phyloP scores from a whole-genome alignment of 2,113 vertebrate genomes.

The Alethe castanea region DNA sequence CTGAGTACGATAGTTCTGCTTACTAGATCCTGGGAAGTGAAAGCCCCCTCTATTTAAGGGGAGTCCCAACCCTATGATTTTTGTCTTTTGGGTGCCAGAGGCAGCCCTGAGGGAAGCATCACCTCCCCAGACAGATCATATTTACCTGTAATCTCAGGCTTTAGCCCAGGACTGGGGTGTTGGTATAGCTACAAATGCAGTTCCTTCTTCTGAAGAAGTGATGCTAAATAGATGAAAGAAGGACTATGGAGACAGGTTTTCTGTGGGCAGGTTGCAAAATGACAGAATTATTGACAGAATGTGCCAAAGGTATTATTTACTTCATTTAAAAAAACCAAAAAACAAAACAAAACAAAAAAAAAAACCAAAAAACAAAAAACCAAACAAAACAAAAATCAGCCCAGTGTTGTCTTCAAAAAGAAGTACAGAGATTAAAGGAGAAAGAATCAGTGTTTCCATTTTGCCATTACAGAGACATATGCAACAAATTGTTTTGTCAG shows the following conservation, averaged over 20 bases:
- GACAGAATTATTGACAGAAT: conserved; percentile 1
- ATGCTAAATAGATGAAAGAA: conserved; percentile 1
- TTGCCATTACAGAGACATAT: background rate
- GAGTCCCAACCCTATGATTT: background rate
- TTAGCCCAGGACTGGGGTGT: background rate
- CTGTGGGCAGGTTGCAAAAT: conserved; percentile 19
- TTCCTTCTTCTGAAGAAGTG: background rate
- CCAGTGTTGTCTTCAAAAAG: background rate
- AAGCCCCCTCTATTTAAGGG: background rate
- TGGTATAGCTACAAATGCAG: background rate
- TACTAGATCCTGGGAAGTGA: background rate
- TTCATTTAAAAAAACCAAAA: background rate
- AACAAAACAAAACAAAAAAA: background rate
- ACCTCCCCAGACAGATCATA: background rate
- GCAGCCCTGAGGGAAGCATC: background rate
- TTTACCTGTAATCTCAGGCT: background rate
- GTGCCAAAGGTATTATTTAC: conserved; percentile 25
- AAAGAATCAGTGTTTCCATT: background rate
- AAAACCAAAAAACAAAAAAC: background rate
- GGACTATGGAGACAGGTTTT: conserved; percentile 13
- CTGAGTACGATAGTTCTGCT: background rate
- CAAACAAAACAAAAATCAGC: background rate
- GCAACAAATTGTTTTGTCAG: background rate
- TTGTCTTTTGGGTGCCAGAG: background rate
- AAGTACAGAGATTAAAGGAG: background rate